These are phyloP conservation scores for Agelastica alni DNA, from an alignment of 2,888 invertebrate genomes.

Conservation along the genomic window DNA sequence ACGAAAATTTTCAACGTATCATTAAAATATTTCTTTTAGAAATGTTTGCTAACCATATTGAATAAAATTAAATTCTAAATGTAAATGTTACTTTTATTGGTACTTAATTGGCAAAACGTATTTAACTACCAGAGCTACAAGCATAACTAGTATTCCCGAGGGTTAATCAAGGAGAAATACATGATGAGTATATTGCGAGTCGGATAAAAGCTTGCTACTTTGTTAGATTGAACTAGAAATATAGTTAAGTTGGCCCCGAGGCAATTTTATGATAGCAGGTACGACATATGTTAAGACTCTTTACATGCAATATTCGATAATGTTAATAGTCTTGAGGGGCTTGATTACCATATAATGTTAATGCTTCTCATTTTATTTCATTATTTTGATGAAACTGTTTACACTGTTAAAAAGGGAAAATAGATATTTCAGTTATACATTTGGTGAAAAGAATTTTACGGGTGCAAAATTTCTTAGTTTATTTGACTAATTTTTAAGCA, in stretches of 20 bases:
- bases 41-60: too few relatives aligned
- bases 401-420: too few relatives aligned
- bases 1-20: too few relatives aligned
- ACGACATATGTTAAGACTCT: conserved; percentile 38
- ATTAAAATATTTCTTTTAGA: too few relatives aligned
- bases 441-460: too few relatives aligned
- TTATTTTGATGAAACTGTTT: too few relatives aligned
- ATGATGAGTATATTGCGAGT: conserved; percentile 28
- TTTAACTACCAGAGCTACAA: conserved; percentile 11
- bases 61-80: too few relatives aligned
- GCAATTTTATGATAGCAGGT: conserved; percentile 39
- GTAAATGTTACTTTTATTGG: too few relatives aligned
- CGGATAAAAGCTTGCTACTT: conserved; percentile 32
- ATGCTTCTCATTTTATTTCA: conserved; percentile 5
- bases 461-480: too few relatives aligned
- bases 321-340: conserved; percentile 11
- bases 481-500: too few relatives aligned
- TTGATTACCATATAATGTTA: conserved; percentile 9
- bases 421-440: too few relatives aligned
- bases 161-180: conserved; percentile 17
- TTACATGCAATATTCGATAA: conserved; percentile 24
- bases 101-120: too few relatives aligned
- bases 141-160: conserved; percentile 20
- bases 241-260: conserved; percentile 31
- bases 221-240: conserved; percentile 36